These are phyloP conservation scores for Hypothenemus hampei DNA, from an alignment of 1,140 invertebrate genomes.

Conservation along the genomic window DNA sequence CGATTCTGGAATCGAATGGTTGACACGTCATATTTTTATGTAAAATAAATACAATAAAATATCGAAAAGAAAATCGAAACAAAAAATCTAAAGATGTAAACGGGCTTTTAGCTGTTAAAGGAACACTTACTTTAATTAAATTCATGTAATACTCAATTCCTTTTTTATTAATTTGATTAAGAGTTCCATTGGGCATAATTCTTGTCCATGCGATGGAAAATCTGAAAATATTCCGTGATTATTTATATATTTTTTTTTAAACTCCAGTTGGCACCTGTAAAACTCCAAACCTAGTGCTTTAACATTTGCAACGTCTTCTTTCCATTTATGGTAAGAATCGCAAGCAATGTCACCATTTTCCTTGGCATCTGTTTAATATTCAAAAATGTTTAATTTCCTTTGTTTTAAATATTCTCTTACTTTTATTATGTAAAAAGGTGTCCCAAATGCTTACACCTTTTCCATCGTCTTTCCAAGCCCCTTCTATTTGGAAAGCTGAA, in stretches of 20 bases:
- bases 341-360: constrained; percentile 3
- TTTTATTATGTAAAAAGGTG: constrained; percentile 11
- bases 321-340: constrained; percentile 2
- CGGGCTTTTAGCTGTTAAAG: neutral
- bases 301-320: constrained; percentile 1
- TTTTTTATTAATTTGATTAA: constrained; percentile 52
- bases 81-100: too few relatives aligned
- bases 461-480: constrained; percentile 56
- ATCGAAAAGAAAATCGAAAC: too few relatives aligned
- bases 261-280: too few relatives aligned
- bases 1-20: too few relatives aligned
- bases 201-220: constrained; percentile 61
- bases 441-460: constrained; percentile 28
- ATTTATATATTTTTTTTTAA: neutral
- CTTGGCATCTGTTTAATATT: neutral
- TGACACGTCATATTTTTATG: too few relatives aligned
- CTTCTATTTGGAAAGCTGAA: constrained; percentile 49
- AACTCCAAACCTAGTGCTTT: neutral
- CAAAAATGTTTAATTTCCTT: neutral
- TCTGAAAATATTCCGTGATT: neutral
- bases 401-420: neutral
- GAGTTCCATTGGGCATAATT: constrained; percentile 34
- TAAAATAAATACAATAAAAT: too few relatives aligned
- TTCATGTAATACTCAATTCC: constrained; percentile 62
- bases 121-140: constrained; percentile 45